Conservation (phyloP, 2,797 vertebrate genomes). For the Danio jaintianensis region DNA sequence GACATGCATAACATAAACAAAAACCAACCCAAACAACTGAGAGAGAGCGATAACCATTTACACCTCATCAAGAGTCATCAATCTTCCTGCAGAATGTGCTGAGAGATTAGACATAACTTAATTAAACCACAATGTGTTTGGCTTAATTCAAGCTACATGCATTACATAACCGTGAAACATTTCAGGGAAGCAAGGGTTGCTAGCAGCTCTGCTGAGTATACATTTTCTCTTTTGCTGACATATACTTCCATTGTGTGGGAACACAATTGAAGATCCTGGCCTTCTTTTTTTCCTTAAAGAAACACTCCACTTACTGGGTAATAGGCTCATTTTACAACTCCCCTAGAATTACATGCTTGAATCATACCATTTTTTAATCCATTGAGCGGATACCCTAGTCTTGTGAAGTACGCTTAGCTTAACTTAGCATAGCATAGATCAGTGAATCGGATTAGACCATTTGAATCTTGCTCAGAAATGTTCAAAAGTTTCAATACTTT, state of each 20-base stretch:
- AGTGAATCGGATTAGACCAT: no score
- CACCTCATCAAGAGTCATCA: constrained; percentile 21
- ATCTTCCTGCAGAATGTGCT: background rate
- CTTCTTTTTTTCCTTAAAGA: constrained; percentile 1
- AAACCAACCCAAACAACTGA: constrained; percentile 16
- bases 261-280: background rate
- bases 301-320: no score
- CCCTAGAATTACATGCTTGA: no score
- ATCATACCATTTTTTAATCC: no score
- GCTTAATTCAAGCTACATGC: constrained; percentile 5
- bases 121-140: constrained; percentile 22
- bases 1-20: constrained; percentile 15
- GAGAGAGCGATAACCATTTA: constrained; percentile 6
- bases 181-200: constrained; percentile 8
- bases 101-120: constrained; percentile 15
- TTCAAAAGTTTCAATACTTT: no score
- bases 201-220: constrained; percentile 13
- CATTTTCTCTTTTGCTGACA: constrained; percentile 32
- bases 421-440: no score
- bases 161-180: constrained; percentile 34
- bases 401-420: no score
- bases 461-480: no score
- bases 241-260: constrained; percentile 30
- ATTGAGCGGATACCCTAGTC: no score
- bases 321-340: no score